Evolutionary conservation across 2,797 vertebrate genomes (phyloP).

Genomic region (Trachops cirrhosus): DNA sequence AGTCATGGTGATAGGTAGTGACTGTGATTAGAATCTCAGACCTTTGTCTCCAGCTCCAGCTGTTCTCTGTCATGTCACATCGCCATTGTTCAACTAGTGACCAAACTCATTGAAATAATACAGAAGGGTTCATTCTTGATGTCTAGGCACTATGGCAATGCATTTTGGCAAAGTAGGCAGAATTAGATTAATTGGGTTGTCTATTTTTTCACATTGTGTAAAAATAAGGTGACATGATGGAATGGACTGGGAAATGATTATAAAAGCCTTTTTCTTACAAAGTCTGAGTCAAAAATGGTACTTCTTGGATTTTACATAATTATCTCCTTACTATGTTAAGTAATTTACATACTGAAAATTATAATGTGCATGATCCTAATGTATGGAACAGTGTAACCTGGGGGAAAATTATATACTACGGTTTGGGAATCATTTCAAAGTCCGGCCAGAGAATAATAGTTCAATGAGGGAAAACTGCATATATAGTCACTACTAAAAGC

Average conservation of each 20-base stretch:
- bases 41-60: background rate
- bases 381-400: background rate
- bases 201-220: background rate
- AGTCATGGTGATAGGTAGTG: background rate
- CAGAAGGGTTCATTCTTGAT: background rate
- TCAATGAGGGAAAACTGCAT: background rate
- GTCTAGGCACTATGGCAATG: background rate
- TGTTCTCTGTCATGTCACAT: background rate
- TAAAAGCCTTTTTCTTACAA: background rate
- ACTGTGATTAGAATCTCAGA: background rate
- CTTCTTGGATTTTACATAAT: background rate
- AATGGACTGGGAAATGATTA: background rate
- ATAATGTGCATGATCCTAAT: background rate
- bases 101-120: background rate
- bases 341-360: background rate
- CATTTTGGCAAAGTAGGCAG: background rate
- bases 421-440: background rate
- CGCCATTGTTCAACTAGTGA: background rate
- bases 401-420: slow-evolving; percentile 2
- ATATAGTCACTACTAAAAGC: background rate
- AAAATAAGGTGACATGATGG: background rate
- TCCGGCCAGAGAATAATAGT: background rate
- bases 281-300: background rate
- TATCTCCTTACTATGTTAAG: background rate
- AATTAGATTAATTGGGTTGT: background rate